Base-by-base conservation (phyloP, 2,797 vertebrate species). In the Labeo calbasu region DNA sequence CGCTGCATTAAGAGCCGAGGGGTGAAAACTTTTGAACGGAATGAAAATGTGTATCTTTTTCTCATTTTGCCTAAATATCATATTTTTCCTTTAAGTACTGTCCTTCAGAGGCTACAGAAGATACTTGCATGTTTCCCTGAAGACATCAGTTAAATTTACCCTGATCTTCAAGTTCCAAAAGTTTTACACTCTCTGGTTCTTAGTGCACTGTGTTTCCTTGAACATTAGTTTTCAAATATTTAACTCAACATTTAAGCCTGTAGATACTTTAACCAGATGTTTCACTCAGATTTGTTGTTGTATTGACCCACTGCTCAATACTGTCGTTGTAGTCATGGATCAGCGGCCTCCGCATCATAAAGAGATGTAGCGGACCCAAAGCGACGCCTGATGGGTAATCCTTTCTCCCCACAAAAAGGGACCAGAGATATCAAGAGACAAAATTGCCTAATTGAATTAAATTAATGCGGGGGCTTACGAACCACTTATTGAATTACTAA, bases 401-500 rank as follows among this genome's bases (percentile, higher is more conserved):
- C 68, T 72, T 59, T 83, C 5, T 63, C 19, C 21, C n/a, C 40
- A 46, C 7, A 72, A 84, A 72, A 79, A 1, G 53, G 77, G 61
- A 77, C 76, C 19, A 53, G 77, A 68, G 43, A 86, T 87, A 88
- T 84, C 77, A 88, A 84, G 84, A 86, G 83, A 85, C 66, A 85
- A 57, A 61, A 82, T 77, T 57, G 48, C 90, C 90, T 93, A 93
- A 92, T 92, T 92, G 87, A 93, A 92, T 93, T 87, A 88, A 91
- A 90, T 89, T 87, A 94, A 91, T 87, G 87, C 77, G 77, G 88
- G 69, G 89, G 86, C 88, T 93, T 92, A 90, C 89, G 89, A 88
- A 88, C 87, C 89, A 88, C 87, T 92, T 93, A 92, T 91, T 91
- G 87, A 92, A 92, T 93, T 90, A 90, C 87, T 89, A 86, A 78